A percentile compares a stretch with the other conserved stretches of the same genome.
Evolutionary conservation across 2,888 invertebrate genomes (phyloP).

Genomic region (Eledone cirrhosa): DNA sequence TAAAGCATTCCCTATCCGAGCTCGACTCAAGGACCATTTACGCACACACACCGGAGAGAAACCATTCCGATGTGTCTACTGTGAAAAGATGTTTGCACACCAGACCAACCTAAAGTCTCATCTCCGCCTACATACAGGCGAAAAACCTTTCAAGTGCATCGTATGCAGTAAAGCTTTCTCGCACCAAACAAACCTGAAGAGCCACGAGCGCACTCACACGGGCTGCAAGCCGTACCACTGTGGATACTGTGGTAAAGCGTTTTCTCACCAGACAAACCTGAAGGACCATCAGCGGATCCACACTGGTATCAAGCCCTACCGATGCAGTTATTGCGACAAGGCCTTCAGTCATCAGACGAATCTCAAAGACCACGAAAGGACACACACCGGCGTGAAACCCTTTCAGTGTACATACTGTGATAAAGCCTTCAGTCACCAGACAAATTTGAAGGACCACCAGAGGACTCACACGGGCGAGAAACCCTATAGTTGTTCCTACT

Average conservation of each 20-base stretch:
- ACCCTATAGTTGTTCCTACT: constrained; percentile 10
- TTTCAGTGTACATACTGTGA: constrained; percentile 24
- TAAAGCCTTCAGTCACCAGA: constrained; percentile 23
- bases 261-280: constrained; percentile 15
- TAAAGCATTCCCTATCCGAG: constrained; percentile 1
- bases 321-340: constrained; percentile 16
- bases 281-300: constrained; percentile 23
- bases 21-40: constrained; percentile 22
- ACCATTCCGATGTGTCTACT: constrained; percentile 16
- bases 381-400: constrained; percentile 7
- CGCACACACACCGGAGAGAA: constrained; percentile 5
- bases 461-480: constrained; percentile 3
- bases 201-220: constrained; percentile 15
- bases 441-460: constrained; percentile 17
- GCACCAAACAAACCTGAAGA: constrained; percentile 15
- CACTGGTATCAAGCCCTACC: neutral
- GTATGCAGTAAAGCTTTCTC: constrained; percentile 12
- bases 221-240: constrained; percentile 16
- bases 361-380: constrained; percentile 14
- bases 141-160: constrained; percentile 21
- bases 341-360: constrained; percentile 6
- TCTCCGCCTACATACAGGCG: constrained; percentile 10
- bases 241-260: constrained; percentile 22
- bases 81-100: constrained; percentile 3
- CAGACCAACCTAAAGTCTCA: constrained; percentile 12